These are phyloP conservation scores for Halocynthia roretzi DNA, from an alignment of 23 tunicate species.

Conservation along the genomic window DNA sequence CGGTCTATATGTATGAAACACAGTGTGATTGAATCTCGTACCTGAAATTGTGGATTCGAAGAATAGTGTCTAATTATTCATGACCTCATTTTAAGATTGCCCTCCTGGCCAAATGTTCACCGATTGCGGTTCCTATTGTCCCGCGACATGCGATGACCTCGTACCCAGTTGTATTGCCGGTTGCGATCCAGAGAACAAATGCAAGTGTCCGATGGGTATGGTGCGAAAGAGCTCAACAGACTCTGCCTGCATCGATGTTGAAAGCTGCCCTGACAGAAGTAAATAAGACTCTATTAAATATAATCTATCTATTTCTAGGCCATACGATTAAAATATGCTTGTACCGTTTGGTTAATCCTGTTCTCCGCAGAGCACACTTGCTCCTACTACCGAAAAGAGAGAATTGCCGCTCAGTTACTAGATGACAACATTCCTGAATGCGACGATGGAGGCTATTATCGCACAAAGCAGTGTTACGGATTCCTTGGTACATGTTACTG, in stretches of 20 bases:
- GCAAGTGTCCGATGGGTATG: slow-evolving; percentile 10
- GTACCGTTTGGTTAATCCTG: too few species aligned
- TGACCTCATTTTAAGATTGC: neutral
- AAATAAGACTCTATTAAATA: too few species aligned
- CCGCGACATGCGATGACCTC: neutral
- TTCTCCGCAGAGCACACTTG: neutral
- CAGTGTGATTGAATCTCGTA: too few species aligned
- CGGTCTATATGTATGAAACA: too few species aligned
- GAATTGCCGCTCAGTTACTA: neutral
- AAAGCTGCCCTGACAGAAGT: neutral
- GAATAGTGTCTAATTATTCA: too few species aligned
- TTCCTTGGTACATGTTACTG: neutral
- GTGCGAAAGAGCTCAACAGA: neutral
- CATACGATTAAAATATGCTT: too few species aligned
- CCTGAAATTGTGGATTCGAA: too few species aligned
- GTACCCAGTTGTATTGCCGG: neutral
- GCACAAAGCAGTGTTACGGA: neutral
- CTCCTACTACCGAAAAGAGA: neutral
- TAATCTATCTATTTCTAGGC: too few species aligned
- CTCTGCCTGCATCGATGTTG: neutral
- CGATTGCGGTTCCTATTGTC: slow-evolving; percentile 3
- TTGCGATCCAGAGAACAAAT: slow-evolving; percentile 6
- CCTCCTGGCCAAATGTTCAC: neutral
- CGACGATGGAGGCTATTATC: neutral
- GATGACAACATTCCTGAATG: slow-evolving; percentile 6